These are phyloP conservation scores for Ochotona curzoniae DNA, from an alignment of 2,113 vertebrate genomes.

Conservation along the genomic window DNA sequence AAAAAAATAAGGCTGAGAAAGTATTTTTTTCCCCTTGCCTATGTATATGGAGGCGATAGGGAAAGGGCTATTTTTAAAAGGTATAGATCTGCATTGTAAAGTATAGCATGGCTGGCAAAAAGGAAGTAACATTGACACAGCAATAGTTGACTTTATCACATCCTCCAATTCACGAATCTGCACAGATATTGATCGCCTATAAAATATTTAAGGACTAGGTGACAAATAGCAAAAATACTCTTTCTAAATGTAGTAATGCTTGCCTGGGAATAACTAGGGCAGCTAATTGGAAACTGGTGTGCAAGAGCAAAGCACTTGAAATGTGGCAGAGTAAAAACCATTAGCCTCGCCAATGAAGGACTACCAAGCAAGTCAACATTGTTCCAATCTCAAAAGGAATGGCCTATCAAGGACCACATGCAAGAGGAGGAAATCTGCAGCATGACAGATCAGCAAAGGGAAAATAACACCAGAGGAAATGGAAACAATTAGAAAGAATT, in stretches of 20 bases:
- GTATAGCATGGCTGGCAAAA: background rate
- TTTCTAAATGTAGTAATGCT: conserved; percentile 1
- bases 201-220: background rate
- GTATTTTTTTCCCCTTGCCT: background rate
- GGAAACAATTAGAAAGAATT: background rate
- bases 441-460: background rate
- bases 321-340: background rate
- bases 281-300: background rate
- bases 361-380: background rate
- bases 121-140: background rate
- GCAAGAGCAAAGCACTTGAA: background rate
- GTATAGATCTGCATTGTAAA: background rate
- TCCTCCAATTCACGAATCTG: background rate
- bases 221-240: background rate
- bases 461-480: conserved; percentile 8
- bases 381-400: background rate
- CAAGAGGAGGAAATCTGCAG: background rate
- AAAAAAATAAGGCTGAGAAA: background rate
- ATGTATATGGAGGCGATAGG: background rate
- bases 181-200: background rate
- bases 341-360: background rate
- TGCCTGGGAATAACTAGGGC: background rate
- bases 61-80: background rate
- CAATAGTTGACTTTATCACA: background rate
- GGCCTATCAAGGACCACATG: too few species aligned